These are phyloP conservation scores for Cephus nigrinus DNA, from an alignment of 2,888 invertebrate species.

Conservation along the genomic window DNA sequence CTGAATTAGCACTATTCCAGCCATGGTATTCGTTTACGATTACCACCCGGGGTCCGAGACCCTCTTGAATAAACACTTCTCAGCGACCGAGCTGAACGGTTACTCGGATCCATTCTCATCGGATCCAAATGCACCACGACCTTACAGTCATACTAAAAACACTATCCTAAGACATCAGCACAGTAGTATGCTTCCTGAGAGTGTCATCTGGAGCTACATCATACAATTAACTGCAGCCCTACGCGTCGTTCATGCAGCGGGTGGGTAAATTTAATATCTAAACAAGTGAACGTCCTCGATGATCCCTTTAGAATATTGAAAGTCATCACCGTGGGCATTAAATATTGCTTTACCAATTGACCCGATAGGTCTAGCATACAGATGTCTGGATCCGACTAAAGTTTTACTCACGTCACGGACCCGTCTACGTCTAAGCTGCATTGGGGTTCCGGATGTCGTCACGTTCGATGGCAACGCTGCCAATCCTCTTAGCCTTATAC, in stretches of 20 bases:
- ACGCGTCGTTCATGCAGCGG: slow-evolving; percentile 85
- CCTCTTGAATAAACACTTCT: slow-evolving; percentile 86
- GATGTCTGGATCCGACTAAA: slow-evolving; percentile 92
- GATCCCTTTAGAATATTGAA: not conserved
- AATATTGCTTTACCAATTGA: not conserved
- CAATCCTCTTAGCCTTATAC: slow-evolving; percentile 75
- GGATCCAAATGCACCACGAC: slow-evolving; percentile 83
- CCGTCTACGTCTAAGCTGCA: slow-evolving; percentile 84
- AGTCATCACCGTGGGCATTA: not conserved
- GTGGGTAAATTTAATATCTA: slow-evolving; percentile 33
- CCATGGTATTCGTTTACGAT: slow-evolving; percentile 95
- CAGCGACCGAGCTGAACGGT: slow-evolving; percentile 73
- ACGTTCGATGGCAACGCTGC: slow-evolving; percentile 78
- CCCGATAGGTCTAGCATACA: slow-evolving; percentile 74
- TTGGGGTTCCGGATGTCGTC: slow-evolving; percentile 84
- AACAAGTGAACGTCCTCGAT: not conserved
- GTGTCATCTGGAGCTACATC: slow-evolving; percentile 93
- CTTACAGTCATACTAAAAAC: slow-evolving; percentile 86
- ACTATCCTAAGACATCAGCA: slow-evolving; percentile 82
- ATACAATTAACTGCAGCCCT: slow-evolving; percentile 96
- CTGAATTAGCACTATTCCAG: slow-evolving; percentile 68
- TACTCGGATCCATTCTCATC: slow-evolving; percentile 84
- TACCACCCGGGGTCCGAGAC: slow-evolving; percentile 94
- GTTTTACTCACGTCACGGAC: slow-evolving; percentile 82
- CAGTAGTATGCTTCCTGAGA: slow-evolving; percentile 84